Base-by-base conservation (phyloP, 2,797 vertebrate species). In the Acipenser transmontanus region DNA sequence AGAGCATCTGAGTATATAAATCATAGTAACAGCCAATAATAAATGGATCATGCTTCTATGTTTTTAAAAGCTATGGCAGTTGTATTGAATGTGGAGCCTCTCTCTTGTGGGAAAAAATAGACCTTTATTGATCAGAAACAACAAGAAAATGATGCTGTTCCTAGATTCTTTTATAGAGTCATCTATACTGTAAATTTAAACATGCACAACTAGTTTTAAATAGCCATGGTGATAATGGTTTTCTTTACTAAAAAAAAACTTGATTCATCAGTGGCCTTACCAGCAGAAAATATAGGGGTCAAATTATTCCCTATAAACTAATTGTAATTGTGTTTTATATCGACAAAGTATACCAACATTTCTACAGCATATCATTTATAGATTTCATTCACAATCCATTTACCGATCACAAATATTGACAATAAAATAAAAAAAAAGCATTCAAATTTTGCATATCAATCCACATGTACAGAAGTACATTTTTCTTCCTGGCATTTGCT, bases 1-100 rank as follows among this genome's bases (percentile, higher is more conserved):
- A 78, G 81, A 85, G 64, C 76, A 79, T 83, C 86, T 77, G 74
- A 69, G 62, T 77, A 73, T 74, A 84, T 86, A 86, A 79, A 83
- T 90, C 86, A 92, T 84, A 78, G 83, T 91, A 89, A 82, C 78
- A 89, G 89, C 90, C 89, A 89, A 90, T 92, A 92, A 92, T 91
- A 87, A 87, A 85, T 86, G 80, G 72, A 81, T 87, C 79, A 84
- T 84, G 83, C 83, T 80, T 79, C 81, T 82, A 78, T 85, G 81
- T 85, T 89, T 88, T 77, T 85, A 87, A 91, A 91, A 81, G 77
- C 76, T 69, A 69, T 89, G 85, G 84, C 80, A 87, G 85, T 87
- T 88, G 82, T 85, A 86, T 90, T 88, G 84, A 80, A 81, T 87
- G 81, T 84, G 84, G 86, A 84, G 85, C 80, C 79, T 88, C 0